Percentiles rank a stretch among this genome's conserved stretches.
phyloP scores from a whole-genome alignment of 2,888 invertebrate species.

The Brenthis hecate region DNA sequence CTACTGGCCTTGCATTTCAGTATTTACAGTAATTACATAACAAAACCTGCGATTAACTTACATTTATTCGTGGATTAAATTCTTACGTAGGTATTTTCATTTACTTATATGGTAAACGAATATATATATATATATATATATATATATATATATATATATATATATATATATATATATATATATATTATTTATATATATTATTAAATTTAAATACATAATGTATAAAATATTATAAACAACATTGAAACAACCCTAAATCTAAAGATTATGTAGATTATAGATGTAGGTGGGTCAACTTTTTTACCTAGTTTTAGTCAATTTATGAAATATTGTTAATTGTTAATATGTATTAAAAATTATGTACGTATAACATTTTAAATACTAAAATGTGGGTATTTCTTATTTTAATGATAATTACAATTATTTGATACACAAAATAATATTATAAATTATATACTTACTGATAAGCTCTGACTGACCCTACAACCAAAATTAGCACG shows the following conservation, averaged over 20 bases:
- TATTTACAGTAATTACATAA: conserved; percentile 39
- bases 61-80: conserved; percentile 31
- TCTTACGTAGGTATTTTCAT: background rate
- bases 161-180: too few relatives aligned
- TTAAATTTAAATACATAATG: background rate
- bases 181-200: too few relatives aligned
- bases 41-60: conserved; percentile 25
- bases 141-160: too few relatives aligned
- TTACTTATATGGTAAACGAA: background rate
- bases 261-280: too few relatives aligned
- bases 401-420: background rate
- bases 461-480: conserved; percentile 10
- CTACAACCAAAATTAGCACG: conserved; percentile 14
- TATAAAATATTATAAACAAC: background rate
- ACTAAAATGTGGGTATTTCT: background rate
- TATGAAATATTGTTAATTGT: too few relatives aligned
- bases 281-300: too few relatives aligned
- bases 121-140: too few relatives aligned
- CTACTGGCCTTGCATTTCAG: conserved; percentile 39
- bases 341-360: too few relatives aligned
- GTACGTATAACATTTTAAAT: too few relatives aligned
- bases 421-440: background rate
- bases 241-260: background rate
- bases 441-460: conserved; percentile 1
- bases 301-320: too few relatives aligned